phyloP scores from a whole-genome alignment of 2,113 vertebrate genomes.

The Dendropsophus ebraccatus region DNA sequence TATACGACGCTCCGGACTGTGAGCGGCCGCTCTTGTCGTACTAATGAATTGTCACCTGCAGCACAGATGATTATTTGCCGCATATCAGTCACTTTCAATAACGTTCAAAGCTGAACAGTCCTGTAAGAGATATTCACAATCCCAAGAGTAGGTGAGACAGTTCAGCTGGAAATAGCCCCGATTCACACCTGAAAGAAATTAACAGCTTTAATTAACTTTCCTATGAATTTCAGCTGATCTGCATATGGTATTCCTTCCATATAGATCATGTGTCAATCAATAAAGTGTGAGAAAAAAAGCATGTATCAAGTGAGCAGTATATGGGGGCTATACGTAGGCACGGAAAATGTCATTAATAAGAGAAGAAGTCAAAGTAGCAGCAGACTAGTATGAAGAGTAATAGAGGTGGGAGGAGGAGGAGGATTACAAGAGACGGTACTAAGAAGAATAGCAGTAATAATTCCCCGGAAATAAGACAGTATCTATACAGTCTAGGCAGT shows the following conservation, averaged over 20 bases:
- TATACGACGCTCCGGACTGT: background rate
- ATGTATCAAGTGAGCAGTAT: background rate
- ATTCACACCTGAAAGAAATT: constrained; percentile 23
- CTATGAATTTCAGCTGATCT: background rate
- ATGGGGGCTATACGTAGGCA: background rate
- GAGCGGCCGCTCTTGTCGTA: background rate
- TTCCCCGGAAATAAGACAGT: too few species aligned
- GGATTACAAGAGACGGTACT: too few species aligned
- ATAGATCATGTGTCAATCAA: background rate
- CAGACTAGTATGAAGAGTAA: background rate
- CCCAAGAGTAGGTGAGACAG: background rate
- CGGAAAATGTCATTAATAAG: background rate
- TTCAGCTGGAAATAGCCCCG: background rate
- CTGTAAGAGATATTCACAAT: background rate
- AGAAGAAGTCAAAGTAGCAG: background rate
- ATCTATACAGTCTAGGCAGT: too few species aligned
- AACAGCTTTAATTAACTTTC: constrained; percentile 26
- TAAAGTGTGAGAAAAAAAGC: background rate
- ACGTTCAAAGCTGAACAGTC: background rate
- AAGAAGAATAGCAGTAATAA: too few species aligned
- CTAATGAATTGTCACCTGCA: background rate
- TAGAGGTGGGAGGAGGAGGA: too few species aligned
- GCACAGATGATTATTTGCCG: background rate
- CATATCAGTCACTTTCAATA: background rate
- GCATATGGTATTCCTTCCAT: background rate